Base-by-base conservation (phyloP, 2,113 vertebrate genomes). In the Lasiurus borealis region DNA sequence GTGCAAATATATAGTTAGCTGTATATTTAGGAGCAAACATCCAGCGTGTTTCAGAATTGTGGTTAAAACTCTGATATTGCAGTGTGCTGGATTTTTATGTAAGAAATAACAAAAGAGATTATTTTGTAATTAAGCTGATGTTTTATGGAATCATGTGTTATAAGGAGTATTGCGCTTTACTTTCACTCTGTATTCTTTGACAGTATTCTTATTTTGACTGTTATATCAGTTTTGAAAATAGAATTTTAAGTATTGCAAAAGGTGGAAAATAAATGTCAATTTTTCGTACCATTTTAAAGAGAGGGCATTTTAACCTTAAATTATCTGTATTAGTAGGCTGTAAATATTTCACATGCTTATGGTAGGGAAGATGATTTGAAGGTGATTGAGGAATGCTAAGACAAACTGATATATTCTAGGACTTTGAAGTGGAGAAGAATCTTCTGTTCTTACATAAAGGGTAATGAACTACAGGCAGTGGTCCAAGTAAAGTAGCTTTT, bases 401-500 rank as follows among this genome's bases (percentile, higher is more conserved):
- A 36, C 84, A 91, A 89, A 71, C 31, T 78, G 68, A 62, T 87
- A 40, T 66, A 86, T 94, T 90, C 12, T 91, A 34, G 46, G 68
- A 87, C 5, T 85, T 73, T 91, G 54, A 82, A 91, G 16, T 91
- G 10, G 46, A 46, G 27, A 66, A 72, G 19, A 68, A 75, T 80
- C 78, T 94, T 95, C 62, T 85, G 21, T 54, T 91, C 34, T 88
- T 83, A 89, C 6, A 25, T 83, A 91, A 93, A 90, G 86, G 84
- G 59, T 83, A 90, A 18, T 87, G 95, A 93, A 80, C 72, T 86
- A 31, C 36, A 94, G 89, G 40, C 87, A 69, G 68, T 85, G 25
- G 57, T 95, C 68, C 84, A 92, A 97, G 64, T 75, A 54, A 94
- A 93, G 36, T 27, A 82, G 64, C 31, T 85, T 95, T 97, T 93